Percentiles rank a stretch among this genome's conserved stretches.
phyloP scores from a whole-genome alignment of 2,113 vertebrate species.

The Podocnemis expansa region DNA sequence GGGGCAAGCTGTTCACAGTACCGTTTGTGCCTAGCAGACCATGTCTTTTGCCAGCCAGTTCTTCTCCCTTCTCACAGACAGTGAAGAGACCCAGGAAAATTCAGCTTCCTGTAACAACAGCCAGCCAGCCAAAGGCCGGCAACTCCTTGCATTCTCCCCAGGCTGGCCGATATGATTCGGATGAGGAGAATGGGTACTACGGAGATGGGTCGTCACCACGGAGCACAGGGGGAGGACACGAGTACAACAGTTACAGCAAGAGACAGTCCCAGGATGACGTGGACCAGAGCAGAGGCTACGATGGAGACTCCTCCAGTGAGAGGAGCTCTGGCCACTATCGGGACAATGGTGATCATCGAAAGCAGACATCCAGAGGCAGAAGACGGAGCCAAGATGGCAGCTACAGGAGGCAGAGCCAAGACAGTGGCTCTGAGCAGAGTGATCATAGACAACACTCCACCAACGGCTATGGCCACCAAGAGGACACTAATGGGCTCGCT shows the following conservation, averaged over 20 bases:
- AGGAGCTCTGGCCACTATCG: conserved; percentile 71
- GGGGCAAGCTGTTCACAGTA: neutral
- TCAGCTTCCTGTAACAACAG: conserved; percentile 78
- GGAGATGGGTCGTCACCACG: neutral
- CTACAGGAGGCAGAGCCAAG: conserved; percentile 1
- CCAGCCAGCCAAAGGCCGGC: conserved; percentile 22
- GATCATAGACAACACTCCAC: neutral
- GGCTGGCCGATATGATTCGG: neutral
- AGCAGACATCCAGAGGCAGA: neutral
- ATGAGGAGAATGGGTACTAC: conserved; percentile 6
- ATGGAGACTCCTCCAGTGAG: conserved; percentile 83
- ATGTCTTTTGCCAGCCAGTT: neutral
- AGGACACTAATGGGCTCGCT: conserved; percentile 68
- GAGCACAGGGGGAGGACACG: neutral
- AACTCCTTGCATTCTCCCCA: conserved; percentile 69
- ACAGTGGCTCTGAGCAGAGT: neutral
- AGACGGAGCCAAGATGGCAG: conserved; percentile 61
- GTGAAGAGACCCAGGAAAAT: conserved; percentile 89
- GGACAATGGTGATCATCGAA: neutral
- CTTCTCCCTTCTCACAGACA: conserved; percentile 76
- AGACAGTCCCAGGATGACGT: conserved; percentile 28
- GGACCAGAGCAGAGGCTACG: conserved; percentile 78
- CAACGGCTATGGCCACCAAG: neutral
- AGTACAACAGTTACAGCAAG: neutral
- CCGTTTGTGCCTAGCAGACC: neutral